Evolutionary conservation across 2,888 invertebrate genomes (phyloP).

Genomic region (Heteropelma amictum): DNA sequence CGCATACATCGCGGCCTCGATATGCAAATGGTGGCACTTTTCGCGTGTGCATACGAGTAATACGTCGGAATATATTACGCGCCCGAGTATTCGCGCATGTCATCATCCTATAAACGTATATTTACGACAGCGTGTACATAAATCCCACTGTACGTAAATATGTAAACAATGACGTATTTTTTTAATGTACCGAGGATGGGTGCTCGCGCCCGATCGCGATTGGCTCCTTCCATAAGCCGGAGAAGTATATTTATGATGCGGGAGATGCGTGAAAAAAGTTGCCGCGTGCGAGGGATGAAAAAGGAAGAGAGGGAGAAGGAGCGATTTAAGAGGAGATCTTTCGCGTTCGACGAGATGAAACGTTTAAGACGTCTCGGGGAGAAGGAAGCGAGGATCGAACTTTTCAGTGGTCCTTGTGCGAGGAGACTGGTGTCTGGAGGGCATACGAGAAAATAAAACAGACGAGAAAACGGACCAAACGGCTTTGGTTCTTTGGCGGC

Average conservation of each 20-base stretch:
- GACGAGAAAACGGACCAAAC: not conserved
- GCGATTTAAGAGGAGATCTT: not conserved
- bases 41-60: not conserved
- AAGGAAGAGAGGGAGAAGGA: not conserved
- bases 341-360: constrained; percentile 18
- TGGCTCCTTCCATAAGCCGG: no score
- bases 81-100: constrained; percentile 14
- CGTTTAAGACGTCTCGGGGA: constrained; percentile 27
- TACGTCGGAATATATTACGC: not conserved
- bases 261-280: no score
- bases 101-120: constrained; percentile 38
- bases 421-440: not conserved
- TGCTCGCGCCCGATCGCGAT: no score
- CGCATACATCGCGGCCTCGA: constrained; percentile 22
- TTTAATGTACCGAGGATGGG: not conserved
- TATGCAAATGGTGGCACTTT: no score
- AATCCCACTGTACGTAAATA: not conserved
- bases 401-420: constrained; percentile 23
- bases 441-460: not conserved
- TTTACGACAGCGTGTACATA: constrained; percentile 35
- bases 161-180: not conserved
- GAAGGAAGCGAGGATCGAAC: constrained; percentile 18
- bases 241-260: no score
- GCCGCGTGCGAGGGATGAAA: not conserved
- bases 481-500: not conserved